Percentiles rank a stretch among this genome's conserved stretches.
These are phyloP conservation scores for Erynnis tages DNA, from an alignment of 2,888 invertebrate genomes.

Conservation along the genomic window DNA sequence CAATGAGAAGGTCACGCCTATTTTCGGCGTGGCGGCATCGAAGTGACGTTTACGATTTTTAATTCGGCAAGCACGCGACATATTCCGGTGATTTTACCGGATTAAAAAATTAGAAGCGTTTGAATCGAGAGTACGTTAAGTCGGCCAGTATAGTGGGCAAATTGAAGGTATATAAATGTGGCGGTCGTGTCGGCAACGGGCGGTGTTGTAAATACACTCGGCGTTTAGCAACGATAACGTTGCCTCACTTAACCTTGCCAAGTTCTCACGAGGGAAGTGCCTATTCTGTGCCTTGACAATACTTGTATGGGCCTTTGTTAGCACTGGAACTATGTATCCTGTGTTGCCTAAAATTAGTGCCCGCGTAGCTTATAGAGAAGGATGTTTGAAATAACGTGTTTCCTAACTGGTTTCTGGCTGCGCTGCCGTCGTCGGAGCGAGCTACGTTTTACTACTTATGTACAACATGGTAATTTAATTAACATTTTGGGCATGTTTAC, in stretches of 20 bases:
- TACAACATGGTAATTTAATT: conserved; percentile 1
- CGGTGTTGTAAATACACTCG: conserved; percentile 78
- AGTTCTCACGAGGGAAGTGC: conserved; percentile 81
- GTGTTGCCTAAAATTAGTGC: conserved; percentile 58
- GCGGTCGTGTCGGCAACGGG: conserved; percentile 70
- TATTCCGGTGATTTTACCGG: conserved; percentile 20
- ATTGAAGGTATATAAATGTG: conserved; percentile 36
- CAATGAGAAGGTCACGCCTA: conserved; percentile 80
- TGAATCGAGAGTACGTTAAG: conserved; percentile 12
- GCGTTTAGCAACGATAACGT: conserved; percentile 80
- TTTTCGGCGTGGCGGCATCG: conserved; percentile 64
- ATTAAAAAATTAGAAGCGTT: conserved; percentile 8
- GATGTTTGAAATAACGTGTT: conserved; percentile 48
- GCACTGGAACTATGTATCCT: conserved; percentile 64
- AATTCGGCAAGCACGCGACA: conserved; percentile 13
- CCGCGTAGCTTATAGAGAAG: conserved; percentile 32
- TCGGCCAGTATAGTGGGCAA: conserved; percentile 5
- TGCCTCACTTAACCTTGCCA: conserved; percentile 80
- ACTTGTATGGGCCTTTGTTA: conserved; percentile 77
- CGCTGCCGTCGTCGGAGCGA: conserved; percentile 24
- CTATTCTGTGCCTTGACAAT: conserved; percentile 80
- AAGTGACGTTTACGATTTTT: conserved; percentile 44
- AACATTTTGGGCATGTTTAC: conserved; percentile 25
- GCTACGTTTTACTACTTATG: conserved; percentile 27
- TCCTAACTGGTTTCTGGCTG: conserved; percentile 34